Evolutionary conservation across 2,888 invertebrate species (phyloP).

Genomic region (Pandemis corylana): DNA sequence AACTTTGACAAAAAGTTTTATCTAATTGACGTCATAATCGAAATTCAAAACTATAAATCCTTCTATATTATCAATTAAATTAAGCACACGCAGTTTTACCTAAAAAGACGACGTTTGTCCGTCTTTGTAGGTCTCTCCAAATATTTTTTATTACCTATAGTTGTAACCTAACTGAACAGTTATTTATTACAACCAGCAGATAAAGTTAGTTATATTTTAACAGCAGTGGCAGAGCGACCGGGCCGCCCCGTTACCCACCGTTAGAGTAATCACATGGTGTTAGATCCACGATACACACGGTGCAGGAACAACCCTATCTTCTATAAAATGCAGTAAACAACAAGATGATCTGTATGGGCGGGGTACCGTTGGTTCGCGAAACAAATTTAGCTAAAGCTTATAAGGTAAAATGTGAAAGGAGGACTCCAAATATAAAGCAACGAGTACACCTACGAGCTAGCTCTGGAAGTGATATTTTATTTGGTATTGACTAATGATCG

Average conservation of each 20-base stretch:
- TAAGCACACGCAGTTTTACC: too few species aligned
- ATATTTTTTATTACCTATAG: neutral
- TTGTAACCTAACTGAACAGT: neutral
- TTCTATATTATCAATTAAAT: too few species aligned
- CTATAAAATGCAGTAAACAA: constrained; percentile 37
- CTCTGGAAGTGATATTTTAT: neutral
- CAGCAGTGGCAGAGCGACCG: constrained; percentile 32
- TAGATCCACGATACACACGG: constrained; percentile 17
- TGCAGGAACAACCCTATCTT: constrained; percentile 2
- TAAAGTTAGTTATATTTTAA: constrained; percentile 24
- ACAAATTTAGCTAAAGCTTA: neutral
- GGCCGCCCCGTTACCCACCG: constrained; percentile 40
- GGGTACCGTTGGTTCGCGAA: neutral
- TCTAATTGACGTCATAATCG: too few species aligned
- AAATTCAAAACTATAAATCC: too few species aligned
- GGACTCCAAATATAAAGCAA: neutral
- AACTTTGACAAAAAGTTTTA: too few species aligned
- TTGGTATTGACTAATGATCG: neutral
- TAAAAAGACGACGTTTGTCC: neutral
- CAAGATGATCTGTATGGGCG: constrained; percentile 43
- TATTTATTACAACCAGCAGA: constrained; percentile 1
- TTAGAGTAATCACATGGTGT: constrained; percentile 32
- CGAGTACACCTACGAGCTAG: neutral
- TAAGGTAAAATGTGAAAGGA: constrained; percentile 11
- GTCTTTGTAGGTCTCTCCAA: neutral